Conservation (phyloP, 2,888 invertebrate species). For the Callinectes sapidus region DNA sequence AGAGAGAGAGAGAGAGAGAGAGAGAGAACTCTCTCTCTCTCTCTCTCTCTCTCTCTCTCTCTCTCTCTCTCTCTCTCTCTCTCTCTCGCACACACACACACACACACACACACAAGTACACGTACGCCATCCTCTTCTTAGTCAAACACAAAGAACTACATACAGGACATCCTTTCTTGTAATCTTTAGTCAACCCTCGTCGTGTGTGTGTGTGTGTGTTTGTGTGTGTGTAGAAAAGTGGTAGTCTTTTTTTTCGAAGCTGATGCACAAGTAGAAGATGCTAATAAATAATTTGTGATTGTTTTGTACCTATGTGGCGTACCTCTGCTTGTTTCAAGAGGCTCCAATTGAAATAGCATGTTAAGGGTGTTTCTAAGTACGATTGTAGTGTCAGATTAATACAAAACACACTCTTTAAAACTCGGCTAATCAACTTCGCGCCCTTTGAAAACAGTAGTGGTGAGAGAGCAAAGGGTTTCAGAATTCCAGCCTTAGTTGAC, state of each 20-base stretch:
- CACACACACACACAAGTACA: no score
- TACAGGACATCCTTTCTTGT: neutral
- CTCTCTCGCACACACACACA: no score
- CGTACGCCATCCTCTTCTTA: neutral
- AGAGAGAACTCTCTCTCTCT: neutral
- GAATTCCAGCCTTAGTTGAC: neutral
- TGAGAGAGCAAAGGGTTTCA: neutral
- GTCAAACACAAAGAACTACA: neutral
- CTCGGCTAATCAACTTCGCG: no score
- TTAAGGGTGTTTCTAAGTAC: neutral
- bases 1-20: no score
- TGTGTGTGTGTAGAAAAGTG: constrained; percentile 5
- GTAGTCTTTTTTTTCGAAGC: no score
- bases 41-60: constrained; percentile 15
- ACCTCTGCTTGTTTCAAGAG: no score
- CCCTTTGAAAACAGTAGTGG: no score
- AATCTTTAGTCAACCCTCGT: neutral
- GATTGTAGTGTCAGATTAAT: no score
- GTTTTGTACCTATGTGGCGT: neutral
- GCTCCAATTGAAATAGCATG: neutral
- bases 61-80: constrained; percentile 15
- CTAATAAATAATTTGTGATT: no score
- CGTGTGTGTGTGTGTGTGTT: constrained; percentile 40
- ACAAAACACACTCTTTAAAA: no score
- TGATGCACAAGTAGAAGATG: no score